Base-by-base conservation (phyloP, 1,140 invertebrate species). In the Bombyx mandarina region DNA sequence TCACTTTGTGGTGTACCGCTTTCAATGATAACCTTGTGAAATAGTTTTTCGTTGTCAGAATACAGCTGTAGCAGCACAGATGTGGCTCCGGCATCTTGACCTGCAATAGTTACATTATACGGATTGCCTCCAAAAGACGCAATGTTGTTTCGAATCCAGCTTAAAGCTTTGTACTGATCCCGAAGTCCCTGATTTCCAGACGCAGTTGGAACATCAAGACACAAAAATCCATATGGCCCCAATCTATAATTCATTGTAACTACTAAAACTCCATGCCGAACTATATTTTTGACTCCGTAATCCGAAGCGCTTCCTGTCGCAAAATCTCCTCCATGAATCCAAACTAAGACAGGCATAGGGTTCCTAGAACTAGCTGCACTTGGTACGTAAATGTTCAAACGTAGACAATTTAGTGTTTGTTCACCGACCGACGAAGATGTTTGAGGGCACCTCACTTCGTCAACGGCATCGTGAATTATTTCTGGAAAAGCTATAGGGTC, bases 131-230 rank as follows among this genome's bases (percentile, higher is more conserved):
- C 93, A 69, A 94, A 94, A 45, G 88, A 75, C 26, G 87, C 79
- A 22, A 94, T 93, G 65, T 94, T 93, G 18, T 89, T 85, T 72
- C 91, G 88, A 0, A 94, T 86, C 86, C 91, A 92, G 56, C 86
- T 79, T 46, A 92, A 63, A 1, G 92, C 93, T 70, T 90, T 70
- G 47, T 90, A 81, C 63, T 93, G 92, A 63, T 94, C 93, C 69
- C 91, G 90, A 12, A 94, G 77, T 2, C 92, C 93, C 54, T 90
- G 90, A 71, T 94, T 94, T 6, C 93, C 93, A 2, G 92, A 91
- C 5, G 89, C 89, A 7, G 63, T 45, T 0, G 83, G 81, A 12
- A 71, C 58, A 59, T 81, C 73, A 1, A 86, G 66, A 22, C 83
- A 86, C 75, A 86, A 72, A 55, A 85, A 86, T 45, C 83, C 83